Conservation (phyloP, 2,888 invertebrate genomes). For the Prosopocoilus inquinatus region DNA sequence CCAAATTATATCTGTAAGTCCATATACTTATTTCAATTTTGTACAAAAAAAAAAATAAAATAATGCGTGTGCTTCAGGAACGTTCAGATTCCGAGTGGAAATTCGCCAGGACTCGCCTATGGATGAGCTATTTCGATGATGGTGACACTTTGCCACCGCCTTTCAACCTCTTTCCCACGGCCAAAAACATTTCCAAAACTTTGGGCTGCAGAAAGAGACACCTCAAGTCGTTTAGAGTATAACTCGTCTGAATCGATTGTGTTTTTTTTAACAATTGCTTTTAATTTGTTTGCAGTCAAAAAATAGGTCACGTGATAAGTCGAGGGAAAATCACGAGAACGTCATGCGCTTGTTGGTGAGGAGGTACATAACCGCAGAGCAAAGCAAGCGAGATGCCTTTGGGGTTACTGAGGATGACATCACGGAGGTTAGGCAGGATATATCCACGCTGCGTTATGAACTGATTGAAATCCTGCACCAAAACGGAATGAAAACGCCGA, state of each 20-base stretch:
- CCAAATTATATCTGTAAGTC: conserved; percentile 83
- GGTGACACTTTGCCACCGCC: conserved; percentile 89
- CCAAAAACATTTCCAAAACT: conserved; percentile 69
- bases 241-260: too few relatives aligned
- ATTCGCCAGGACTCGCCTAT: conserved; percentile 88
- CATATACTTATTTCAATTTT: background rate
- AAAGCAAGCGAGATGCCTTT: conserved; percentile 83
- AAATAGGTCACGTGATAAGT: conserved; percentile 64
- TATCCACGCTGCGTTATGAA: conserved; percentile 91
- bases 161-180: conserved; percentile 88
- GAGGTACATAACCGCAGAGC: conserved; percentile 79
- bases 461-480: conserved; percentile 85
- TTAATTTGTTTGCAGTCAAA: conserved; percentile 55
- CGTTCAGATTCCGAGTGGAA: conserved; percentile 97
- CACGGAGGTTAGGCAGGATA: conserved; percentile 96
- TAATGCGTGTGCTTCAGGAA: conserved; percentile 62
- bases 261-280: background rate
- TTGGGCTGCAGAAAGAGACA: background rate
- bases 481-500: conserved; percentile 85
- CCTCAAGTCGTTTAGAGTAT: background rate
- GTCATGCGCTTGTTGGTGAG: conserved; percentile 87
- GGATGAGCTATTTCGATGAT: conserved; percentile 96
- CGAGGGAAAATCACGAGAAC: conserved; percentile 70
- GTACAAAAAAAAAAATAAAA: too few relatives aligned
- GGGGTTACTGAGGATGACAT: conserved; percentile 97